phyloP scores from a whole-genome alignment of 2,888 invertebrate species.

The Agrotis clavis region DNA sequence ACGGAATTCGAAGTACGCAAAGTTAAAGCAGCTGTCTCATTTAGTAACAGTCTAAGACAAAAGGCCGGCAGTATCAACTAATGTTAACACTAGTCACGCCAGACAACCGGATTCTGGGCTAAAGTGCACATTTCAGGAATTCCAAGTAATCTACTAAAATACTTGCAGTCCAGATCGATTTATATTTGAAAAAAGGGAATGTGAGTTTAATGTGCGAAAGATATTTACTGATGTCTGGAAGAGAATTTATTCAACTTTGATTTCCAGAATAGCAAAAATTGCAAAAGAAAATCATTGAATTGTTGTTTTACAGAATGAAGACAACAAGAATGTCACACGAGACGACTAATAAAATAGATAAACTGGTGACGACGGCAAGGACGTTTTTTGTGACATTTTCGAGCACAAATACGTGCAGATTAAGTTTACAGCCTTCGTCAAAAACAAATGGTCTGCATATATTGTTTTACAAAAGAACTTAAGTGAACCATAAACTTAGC shows the following conservation, averaged over 20 bases:
- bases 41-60: slow-evolving; percentile 51
- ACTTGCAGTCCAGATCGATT: slow-evolving; percentile 33
- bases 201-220: slow-evolving; percentile 6
- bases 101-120: slow-evolving; percentile 68
- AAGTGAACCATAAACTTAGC: not conserved
- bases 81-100: slow-evolving; percentile 67
- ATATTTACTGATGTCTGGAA: not conserved
- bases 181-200: slow-evolving; percentile 31
- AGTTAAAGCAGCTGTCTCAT: slow-evolving; percentile 49
- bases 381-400: slow-evolving; percentile 2
- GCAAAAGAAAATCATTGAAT: too few species aligned
- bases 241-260: not conserved
- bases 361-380: slow-evolving; percentile 1
- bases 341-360: not conserved
- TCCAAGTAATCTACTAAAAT: slow-evolving; percentile 37
- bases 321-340: not conserved
- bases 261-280: not conserved
- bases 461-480: not conserved
- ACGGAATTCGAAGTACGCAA: slow-evolving; percentile 48
- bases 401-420: not conserved
- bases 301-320: too few species aligned
- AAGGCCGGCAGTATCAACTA: slow-evolving; percentile 50
- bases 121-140: slow-evolving; percentile 54
- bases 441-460: not conserved
- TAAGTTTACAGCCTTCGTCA: not conserved